Evolutionary conservation across 2,113 vertebrate species (phyloP), one percentile per base, ranked within the genome.

Genomic region (Machaerirhynchus nigripectus): DNA sequence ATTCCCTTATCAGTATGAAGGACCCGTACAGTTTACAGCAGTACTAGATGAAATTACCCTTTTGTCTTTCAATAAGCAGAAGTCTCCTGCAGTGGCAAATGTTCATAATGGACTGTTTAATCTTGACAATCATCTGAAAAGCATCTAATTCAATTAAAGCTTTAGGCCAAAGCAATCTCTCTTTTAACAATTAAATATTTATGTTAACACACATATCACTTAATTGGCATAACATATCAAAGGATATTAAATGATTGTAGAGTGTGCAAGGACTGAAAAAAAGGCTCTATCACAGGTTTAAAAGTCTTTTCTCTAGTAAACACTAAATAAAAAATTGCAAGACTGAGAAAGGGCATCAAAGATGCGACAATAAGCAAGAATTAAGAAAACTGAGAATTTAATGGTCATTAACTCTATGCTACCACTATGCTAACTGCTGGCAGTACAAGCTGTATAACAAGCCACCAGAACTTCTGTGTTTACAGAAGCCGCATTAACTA

Each of bases 101-200:
- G 84, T 88, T 97, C 95, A 82, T 94, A 97, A 96, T 89, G 89
- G 84, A 91, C 88, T 93, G 68, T 76, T 97, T 95, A 94, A 97
- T 97, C 94, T 94, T 91, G 65, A 78, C 90, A 97, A 97, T 94
- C 76, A 94, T 95, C 78, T 96, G 93, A 94, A 93, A 91, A 97
- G 81, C 90, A 84, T 94, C 87, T 96, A 88, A 96, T 97, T 93
- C 94, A 96, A 97, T 97, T 97, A 95, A 96, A 96, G 89, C 75
- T 96, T 90, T 84, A 92, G 92, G 92, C 79, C 79, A 95, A 95
- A 94, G 60, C 70, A 71, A 87, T 92, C 60, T 93, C 55, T 61
- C 61, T 82, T 93, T 90, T 74, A 84, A 94, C n/a, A 94, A 96
- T 97, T 94, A 95, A 93, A 96, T 97, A 97, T 97, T 96, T 95